Evolutionary conservation across 2,888 invertebrate species (phyloP), one percentile per base, ranked within the genome.

Genomic region (Scaeva pyrastri): DNA sequence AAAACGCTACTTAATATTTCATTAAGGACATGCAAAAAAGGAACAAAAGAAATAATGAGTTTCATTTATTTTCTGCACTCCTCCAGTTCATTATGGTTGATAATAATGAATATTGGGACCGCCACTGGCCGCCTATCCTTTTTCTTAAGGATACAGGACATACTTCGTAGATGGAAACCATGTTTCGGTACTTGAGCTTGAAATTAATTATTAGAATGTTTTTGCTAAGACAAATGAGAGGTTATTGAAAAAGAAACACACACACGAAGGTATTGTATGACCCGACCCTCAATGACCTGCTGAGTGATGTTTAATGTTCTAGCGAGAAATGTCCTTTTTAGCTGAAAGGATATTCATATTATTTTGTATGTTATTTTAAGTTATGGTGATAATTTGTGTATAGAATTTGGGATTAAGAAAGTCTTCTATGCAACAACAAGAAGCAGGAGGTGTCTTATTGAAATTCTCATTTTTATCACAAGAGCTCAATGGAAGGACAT

Each of bases 1-100:
- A 81, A 86, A 77, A 85, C 76, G 80, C 85, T 76, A 85, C 81
- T 86, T 86, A 86, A 86, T 86, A 86, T 73, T 86, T 86, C 86
- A 86, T 82, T 77, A 82, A 77, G 82, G 86, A 86, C 74, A 77
- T 74, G 48, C 81, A 77, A 64, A 62, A 70, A n/a, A n/a, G n/a
- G 73, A 62, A 62, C 62, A 62, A 76, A 62, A 70, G 8, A 70
- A 82, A 70, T 86, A 86, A 86, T 86, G 86, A 77, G 86, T 77
- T 86, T 64, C 68, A 86, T 86, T 86, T 86, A 64, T 86, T 82
- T 77, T 82, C 62, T 64, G 50, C 77, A 77, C 68, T 73, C 62
- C 52, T 82, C 12, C 14, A 23, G 23, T 75, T 83, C 78, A 74
- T 70, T 68, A 41, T 43, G 66, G 26, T 79, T 45, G 16, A 45